Evolutionary conservation across 2,113 vertebrate species (phyloP), one percentile per base, ranked within the genome.

Genomic region (Sturnira hondurensis): DNA sequence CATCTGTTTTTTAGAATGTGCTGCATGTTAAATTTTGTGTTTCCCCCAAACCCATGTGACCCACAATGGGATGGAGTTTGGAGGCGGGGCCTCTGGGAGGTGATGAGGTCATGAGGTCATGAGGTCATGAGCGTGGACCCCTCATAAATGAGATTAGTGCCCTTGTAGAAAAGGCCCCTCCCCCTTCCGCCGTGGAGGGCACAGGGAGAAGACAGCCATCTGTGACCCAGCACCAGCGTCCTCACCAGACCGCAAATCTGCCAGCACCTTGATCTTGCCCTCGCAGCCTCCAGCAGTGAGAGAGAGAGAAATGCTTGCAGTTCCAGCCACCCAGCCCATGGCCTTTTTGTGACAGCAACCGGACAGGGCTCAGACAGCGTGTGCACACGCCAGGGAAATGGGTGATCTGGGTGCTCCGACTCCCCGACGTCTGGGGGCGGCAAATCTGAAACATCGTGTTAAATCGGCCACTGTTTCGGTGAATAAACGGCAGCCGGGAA

Each of bases 331-430:
- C 11, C 16, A 2, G 43, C 6, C 41, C 24, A 14, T 2, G 76
- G 36, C 45, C 28, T 50, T 43, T 47, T 50, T 61, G 19, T 63
- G 15, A n/a, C 0, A 6, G 56, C 45, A n/a, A 19, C 41, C 65
- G 7, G 26, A 63, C n/a, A 7, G 17, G 74, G 77, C 43, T 24
- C 14, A 19, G 22, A 24, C 85, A 15, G 38, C 2, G 3, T 2
- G 3, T 33, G 13, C 26, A 2, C 0, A 2, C 61, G 50, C 45
- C 43, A 11, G 50, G 47, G 68, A 65, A 19, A 36, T 2, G 26
- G 0, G 5, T 33, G 26, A 26, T 2, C 16, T 5, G 31, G 28
- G 15, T 2, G 0, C 4, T 26, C 33, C 5, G 5, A 14, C 5
- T 14, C 56, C 41, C 19, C 38, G 70, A n/a, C 17, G 19, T 50